A percentile compares a stretch with the other conserved stretches of the same genome.
These are phyloP conservation scores for Lathamus discolor DNA, from an alignment of 2,113 vertebrate species.

Conservation along the genomic window DNA sequence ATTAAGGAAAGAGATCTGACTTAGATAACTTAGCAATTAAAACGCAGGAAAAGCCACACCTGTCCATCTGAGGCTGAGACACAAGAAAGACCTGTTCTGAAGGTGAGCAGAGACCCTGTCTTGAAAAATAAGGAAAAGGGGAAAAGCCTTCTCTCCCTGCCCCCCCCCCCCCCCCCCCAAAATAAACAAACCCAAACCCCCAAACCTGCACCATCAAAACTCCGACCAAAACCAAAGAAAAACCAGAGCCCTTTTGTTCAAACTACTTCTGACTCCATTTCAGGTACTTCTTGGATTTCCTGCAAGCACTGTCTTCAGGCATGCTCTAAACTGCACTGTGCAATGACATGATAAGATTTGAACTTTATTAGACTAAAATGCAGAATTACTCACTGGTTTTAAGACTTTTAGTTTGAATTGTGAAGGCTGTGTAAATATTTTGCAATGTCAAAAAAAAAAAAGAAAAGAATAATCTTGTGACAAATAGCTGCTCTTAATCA, in stretches of 20 bases:
- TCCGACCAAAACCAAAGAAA: background rate
- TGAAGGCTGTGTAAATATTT: background rate
- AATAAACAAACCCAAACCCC: too few species aligned
- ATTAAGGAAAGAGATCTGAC: background rate
- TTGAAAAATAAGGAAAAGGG: background rate
- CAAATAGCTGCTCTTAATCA: background rate
- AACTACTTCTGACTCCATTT: background rate
- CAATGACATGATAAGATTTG: background rate
- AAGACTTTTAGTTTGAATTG: background rate
- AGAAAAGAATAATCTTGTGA: background rate
- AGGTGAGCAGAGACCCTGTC: background rate
- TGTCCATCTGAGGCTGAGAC: background rate
- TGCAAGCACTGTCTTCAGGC: accelerated
- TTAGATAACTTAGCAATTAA: background rate
- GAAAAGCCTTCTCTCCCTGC: background rate
- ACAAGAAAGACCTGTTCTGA: slow-evolving; percentile 34
- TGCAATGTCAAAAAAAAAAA: background rate
- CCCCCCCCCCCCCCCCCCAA: accelerated
- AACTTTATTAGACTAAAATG: background rate
- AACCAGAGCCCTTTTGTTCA: accelerated
- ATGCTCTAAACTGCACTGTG: background rate
- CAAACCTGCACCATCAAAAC: background rate
- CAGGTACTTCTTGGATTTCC: background rate
- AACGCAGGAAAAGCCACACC: slow-evolving; percentile 26
- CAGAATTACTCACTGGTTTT: background rate